These are phyloP conservation scores for Mobula birostris DNA, from an alignment of 2,113 vertebrate species.

Conservation along the genomic window DNA sequence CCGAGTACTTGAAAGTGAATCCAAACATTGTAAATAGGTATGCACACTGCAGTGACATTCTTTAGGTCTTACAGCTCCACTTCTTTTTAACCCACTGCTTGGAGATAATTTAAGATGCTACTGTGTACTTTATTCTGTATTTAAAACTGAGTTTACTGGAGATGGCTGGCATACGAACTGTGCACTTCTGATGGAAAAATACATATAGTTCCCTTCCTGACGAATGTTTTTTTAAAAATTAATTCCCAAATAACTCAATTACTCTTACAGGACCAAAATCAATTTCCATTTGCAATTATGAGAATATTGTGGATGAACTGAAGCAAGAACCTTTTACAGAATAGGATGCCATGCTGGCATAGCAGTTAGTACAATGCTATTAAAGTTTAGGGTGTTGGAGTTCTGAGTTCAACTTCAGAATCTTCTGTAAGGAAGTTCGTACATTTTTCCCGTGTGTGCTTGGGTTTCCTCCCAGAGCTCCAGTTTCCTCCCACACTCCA, in stretches of 20 bases:
- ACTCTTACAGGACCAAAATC: neutral
- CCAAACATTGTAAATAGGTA: neutral
- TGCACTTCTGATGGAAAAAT: neutral
- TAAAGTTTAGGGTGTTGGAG: too few relatives aligned
- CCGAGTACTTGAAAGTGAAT: too few relatives aligned
- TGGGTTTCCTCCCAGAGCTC: too few relatives aligned
- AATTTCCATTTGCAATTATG: neutral
- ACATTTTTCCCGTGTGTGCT: too few relatives aligned
- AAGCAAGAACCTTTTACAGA: neutral
- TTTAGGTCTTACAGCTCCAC: neutral
- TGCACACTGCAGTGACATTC: neutral
- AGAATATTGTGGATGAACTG: slow-evolving; percentile 12
- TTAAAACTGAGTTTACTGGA: neutral
- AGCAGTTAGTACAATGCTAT: too few relatives aligned
- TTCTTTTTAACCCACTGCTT: neutral
- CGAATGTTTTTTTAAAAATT: neutral
- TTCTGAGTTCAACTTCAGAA: too few relatives aligned
- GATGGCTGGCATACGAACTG: neutral
- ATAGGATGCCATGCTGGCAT: too few relatives aligned
- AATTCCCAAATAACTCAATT: slow-evolving; percentile 13
- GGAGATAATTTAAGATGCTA: neutral
- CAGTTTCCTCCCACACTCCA: too few relatives aligned
- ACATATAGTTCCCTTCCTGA: neutral
- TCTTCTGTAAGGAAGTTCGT: too few relatives aligned
- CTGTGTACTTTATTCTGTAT: too few relatives aligned